Conservation (phyloP, 1,140 invertebrate genomes). For the Drosophila lini region DNA sequence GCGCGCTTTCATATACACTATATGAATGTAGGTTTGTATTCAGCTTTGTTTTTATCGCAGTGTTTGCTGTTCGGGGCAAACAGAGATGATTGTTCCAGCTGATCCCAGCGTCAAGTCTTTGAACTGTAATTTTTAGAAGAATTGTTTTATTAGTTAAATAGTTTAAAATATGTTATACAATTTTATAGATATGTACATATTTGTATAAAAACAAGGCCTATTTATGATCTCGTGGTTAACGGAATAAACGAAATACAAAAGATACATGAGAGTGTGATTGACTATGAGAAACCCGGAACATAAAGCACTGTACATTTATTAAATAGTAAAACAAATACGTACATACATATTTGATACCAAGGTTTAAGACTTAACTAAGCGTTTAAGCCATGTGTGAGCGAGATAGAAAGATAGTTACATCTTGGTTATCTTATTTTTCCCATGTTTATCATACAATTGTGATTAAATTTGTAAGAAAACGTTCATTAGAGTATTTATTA, state of each 20-base stretch:
- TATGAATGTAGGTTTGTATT: conserved; percentile 23
- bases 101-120: conserved; percentile 31
- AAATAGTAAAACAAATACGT: neutral
- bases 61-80: conserved; percentile 37
- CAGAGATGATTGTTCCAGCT: conserved; percentile 41
- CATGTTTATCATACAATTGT: neutral
- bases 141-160: conserved; percentile 23
- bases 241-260: neutral
- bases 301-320: neutral
- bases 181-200: too few species aligned
- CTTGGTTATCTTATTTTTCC: neutral
- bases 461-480: neutral
- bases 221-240: neutral
- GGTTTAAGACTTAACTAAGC: neutral
- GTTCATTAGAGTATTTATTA: neutral
- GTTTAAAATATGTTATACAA: too few species aligned
- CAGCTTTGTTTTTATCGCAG: conserved; percentile 60
- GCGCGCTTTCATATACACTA: conserved; percentile 24
- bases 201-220: too few species aligned
- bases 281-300: conserved; percentile 1
- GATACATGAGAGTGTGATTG: neutral
- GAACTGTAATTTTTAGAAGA: conserved; percentile 38
- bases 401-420: too few species aligned
- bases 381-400: neutral
- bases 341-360: neutral